A percentile compares a stretch with the other conserved stretches of the same genome.
Conservation (phyloP, 2,888 invertebrate species). For the Apotomis betuletana region DNA sequence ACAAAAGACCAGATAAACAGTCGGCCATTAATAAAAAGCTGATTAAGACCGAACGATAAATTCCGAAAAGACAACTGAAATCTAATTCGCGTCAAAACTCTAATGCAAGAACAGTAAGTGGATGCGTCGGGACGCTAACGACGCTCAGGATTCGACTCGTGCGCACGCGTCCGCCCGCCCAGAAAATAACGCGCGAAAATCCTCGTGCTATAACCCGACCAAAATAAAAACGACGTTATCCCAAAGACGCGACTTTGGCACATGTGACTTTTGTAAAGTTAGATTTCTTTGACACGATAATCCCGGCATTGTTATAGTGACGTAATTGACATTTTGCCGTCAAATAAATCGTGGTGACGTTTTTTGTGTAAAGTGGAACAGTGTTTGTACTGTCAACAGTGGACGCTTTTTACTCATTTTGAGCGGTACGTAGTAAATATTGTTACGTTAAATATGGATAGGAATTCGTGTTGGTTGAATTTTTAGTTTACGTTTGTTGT, state of each 20-base stretch:
- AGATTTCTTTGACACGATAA: constrained; percentile 41
- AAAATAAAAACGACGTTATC: constrained; percentile 10
- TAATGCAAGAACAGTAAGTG: constrained; percentile 67
- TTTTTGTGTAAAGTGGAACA: constrained; percentile 53
- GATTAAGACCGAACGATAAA: constrained; percentile 38
- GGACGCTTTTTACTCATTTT: constrained; percentile 55
- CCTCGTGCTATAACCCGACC: constrained; percentile 33
- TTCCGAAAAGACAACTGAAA: constrained; percentile 37
- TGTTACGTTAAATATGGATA: constrained; percentile 9
- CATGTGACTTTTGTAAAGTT: neutral
- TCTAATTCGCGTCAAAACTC: constrained; percentile 42
- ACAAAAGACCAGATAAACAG: constrained; percentile 30
- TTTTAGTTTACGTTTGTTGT: constrained; percentile 1
- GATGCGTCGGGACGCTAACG: constrained; percentile 67
- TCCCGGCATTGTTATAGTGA: constrained; percentile 42
- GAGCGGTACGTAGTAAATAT: constrained; percentile 52
- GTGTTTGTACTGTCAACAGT: constrained; percentile 73
- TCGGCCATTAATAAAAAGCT: constrained; percentile 36
- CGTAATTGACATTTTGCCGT: constrained; percentile 42
- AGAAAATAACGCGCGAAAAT: constrained; percentile 40
- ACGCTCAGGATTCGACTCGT: constrained; percentile 70
- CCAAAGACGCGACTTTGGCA: neutral
- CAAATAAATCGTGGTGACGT: constrained; percentile 52
- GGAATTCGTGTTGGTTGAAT: constrained; percentile 6
- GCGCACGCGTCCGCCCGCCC: constrained; percentile 82